Evolutionary conservation across 2,113 vertebrate genomes (phyloP).

Genomic region (Upupa epops): DNA sequence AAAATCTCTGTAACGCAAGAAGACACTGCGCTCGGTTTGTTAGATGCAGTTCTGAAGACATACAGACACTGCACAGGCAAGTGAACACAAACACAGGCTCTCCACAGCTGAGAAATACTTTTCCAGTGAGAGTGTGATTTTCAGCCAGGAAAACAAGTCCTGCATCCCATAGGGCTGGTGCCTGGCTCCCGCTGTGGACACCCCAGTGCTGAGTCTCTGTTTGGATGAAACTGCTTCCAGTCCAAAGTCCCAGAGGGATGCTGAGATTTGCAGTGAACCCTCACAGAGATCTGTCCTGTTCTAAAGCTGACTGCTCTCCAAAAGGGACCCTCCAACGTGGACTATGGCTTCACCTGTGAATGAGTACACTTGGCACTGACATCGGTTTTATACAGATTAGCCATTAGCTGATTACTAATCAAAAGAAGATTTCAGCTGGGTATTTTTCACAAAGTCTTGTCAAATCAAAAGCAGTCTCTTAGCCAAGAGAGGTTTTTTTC

Average conservation of each 20-base stretch:
- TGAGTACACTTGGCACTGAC: not conserved
- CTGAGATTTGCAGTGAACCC: not conserved
- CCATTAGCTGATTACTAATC: not conserved
- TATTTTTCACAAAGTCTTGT: not conserved
- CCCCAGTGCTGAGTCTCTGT: rapidly evolving
- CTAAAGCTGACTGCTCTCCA: not conserved
- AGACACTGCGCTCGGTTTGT: not conserved
- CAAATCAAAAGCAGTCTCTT: not conserved
- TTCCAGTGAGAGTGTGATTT: not conserved
- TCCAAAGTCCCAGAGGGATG: not conserved
- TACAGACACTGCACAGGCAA: not conserved
- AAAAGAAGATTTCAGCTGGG: not conserved
- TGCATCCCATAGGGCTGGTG: not conserved
- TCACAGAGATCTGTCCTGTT: not conserved
- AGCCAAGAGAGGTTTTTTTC: not conserved
- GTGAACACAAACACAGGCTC: not conserved
- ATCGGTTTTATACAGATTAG: not conserved
- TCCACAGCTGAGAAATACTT: not conserved
- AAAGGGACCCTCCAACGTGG: not conserved
- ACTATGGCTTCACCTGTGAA: not conserved
- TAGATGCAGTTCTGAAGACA: not conserved
- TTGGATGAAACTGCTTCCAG: not conserved
- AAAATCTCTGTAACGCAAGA: not conserved
- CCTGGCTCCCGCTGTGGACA: not conserved
- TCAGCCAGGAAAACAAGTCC: not conserved